Base-by-base conservation (phyloP, 2,113 vertebrate genomes). In the Chaetops frenatus region DNA sequence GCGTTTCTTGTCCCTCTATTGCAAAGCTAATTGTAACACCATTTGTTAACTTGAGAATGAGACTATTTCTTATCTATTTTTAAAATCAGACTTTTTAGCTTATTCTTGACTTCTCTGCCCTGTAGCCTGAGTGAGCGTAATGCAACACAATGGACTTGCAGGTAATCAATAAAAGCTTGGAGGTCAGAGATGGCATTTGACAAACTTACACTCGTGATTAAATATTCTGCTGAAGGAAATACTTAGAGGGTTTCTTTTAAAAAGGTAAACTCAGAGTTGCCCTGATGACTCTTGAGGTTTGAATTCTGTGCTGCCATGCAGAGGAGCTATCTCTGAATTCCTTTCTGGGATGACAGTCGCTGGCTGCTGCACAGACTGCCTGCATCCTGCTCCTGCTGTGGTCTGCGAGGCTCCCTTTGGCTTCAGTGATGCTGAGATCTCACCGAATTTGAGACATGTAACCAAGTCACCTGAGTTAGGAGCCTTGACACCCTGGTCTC, bases 131-230 rank as follows among this genome's bases (percentile, higher is more conserved):
- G 84, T 69, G 92, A 97, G 76, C 31, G 92, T 92, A 96, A 91
- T 93, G 96, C 95, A 96, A 94, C 84, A 94, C 96, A 97, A 95
- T 97, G 95, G 95, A 78, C 93, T 95, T 58, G 44, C 81, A 94
- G 93, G 61, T 88, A 96, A 97, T 97, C 96, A 94, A 97, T 97
- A 96, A 90, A 86, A 93, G 94, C 95, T 96, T 97, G 86, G 95
- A 97, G 95, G 96, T 97, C 96, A 97, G 76, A 87, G 94, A 90
- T 92, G 77, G 94, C 81, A 89, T 94, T 96, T 94, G 95, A 95
- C 96, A 96, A 94, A 96, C 88, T 95, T 95, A 82, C 67, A 83
- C 72, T 96, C 19, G 14, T 51, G 79, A 95, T 97, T 95, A 97
- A 97, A 96, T 95, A 97, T 96, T 96, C 94, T 92, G 92, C 90